Evolutionary conservation across 2,797 vertebrate species (phyloP).

Genomic region (Remorina albescens): DNA sequence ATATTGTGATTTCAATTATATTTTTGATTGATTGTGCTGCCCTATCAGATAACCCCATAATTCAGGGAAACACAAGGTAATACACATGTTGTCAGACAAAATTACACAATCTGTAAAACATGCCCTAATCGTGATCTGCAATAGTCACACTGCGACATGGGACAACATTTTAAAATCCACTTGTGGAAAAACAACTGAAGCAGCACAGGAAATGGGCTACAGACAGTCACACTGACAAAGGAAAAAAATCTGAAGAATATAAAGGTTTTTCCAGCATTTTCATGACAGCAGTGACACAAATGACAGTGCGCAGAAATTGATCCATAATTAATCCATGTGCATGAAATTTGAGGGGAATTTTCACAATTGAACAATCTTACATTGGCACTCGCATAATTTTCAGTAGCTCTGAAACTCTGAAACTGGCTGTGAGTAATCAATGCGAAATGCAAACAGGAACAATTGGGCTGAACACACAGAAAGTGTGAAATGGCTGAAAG

Average conservation of each 20-base stretch:
- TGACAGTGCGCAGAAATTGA: slow-evolving; percentile 30
- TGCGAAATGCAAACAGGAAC: slow-evolving; percentile 65
- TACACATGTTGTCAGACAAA: no score
- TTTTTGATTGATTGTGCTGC: no score
- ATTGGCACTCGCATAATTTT: slow-evolving; percentile 22
- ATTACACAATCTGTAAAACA: background rate
- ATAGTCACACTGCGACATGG: background rate
- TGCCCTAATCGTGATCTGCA: background rate
- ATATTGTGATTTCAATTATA: no score
- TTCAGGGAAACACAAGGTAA: no score
- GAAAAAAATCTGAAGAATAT: background rate
- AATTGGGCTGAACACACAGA: slow-evolving; percentile 55
- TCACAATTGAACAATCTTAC: slow-evolving; percentile 37
- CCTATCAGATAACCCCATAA: no score
- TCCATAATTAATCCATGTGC: slow-evolving; percentile 27
- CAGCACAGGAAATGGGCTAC: background rate
- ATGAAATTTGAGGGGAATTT: slow-evolving; percentile 37
- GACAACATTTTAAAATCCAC: background rate
- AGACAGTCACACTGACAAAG: background rate
- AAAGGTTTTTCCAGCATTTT: background rate
- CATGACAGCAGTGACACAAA: slow-evolving; percentile 12
- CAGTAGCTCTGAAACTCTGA: slow-evolving; percentile 46
- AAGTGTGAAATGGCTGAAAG: slow-evolving; percentile 52
- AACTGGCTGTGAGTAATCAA: slow-evolving; percentile 57
- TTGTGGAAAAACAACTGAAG: slow-evolving; percentile 1